Base-by-base conservation (phyloP, 2,797 vertebrate species). In the Rhadinocentrus ornatus region DNA sequence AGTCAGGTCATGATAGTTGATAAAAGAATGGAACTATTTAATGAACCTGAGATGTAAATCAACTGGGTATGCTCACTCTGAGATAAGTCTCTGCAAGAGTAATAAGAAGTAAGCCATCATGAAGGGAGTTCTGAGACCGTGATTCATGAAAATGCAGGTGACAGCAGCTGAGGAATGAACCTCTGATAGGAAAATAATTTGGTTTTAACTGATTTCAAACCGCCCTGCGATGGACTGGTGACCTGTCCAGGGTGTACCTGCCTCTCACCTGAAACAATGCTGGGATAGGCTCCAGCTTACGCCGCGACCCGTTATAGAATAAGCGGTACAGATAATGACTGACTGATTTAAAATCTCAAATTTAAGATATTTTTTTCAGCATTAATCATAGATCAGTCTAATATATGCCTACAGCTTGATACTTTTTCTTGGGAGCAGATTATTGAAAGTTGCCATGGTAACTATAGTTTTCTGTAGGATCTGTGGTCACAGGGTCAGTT, bases 401-500 rank as follows among this genome's bases (percentile, higher is more conserved):
- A 13, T 15, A 32, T 35, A 32, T 12, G 20, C 8, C 18, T 32
- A 16, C 29, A 64, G 48, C 32, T 35, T 22, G 6, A 12, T 11
- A 53, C 3, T 4, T 50, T 52, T 29, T 6, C n/a, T 32, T 48
- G 18, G 22, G 46, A 39, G n/a, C 34, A 54, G 58, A 26, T 61
- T 15, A n/a, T 8, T 50, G 34, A 46, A 26, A 12, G 61, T 59
- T 34, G 34, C 58, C 58, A 44, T 70, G 27, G 35, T 32, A 62
- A 62, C 59, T 11, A 20, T 6, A n/a, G 35, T 11, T 53, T 31
- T 53, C 32, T 18, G 13, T 3, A 13, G 48, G 34, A 13, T 53
- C 11, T 26, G 22, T 24, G 46, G 18, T 48, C 48, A 52, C 32
- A 29, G 62, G 46, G 48, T 52, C 46, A 35, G 11, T 53, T 53